A percentile compares a stretch with the other conserved stretches of the same genome.
phyloP scores from a whole-genome alignment of 2,888 invertebrate genomes.

The Hypselothyrea guttata region DNA sequence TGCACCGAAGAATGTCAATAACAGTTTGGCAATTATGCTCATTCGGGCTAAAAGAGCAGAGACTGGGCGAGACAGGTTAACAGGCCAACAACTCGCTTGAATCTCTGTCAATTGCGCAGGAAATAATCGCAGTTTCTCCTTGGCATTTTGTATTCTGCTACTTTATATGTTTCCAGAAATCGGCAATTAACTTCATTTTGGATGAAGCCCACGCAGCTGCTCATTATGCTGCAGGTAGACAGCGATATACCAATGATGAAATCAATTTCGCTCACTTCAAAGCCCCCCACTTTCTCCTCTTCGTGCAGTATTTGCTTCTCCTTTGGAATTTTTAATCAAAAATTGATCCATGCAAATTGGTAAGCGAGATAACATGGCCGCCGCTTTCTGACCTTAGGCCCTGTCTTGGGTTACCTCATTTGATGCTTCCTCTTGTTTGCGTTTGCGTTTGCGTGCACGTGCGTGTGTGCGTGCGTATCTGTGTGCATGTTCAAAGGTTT shows the following conservation, averaged over 20 bases:
- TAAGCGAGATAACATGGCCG: slow-evolving; percentile 6
- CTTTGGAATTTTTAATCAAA: slow-evolving; percentile 28
- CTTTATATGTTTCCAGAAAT: background rate
- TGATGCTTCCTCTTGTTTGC: slow-evolving; percentile 1
- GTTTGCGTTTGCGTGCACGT: slow-evolving; percentile 1
- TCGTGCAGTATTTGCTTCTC: slow-evolving; percentile 12
- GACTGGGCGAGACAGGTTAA: no score
- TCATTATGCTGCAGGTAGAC: no score
- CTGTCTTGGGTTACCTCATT: slow-evolving; percentile 50
- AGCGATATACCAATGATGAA: background rate
- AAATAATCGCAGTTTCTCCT: no score
- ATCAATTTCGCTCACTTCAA: background rate
- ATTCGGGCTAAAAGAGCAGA: no score
- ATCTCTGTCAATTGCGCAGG: no score
- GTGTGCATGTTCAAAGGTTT: slow-evolving; percentile 25
- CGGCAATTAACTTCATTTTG: slow-evolving; percentile 1
- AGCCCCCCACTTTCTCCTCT: background rate
- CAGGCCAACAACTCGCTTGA: no score
- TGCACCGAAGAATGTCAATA: background rate
- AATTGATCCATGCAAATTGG: slow-evolving; percentile 29
- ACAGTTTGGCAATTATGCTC: slow-evolving; percentile 2
- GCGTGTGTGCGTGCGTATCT: slow-evolving; percentile 8
- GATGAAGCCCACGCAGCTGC: no score
- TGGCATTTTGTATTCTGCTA: no score
- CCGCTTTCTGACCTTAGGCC: slow-evolving; percentile 38